A percentile compares a stretch with the other conserved stretches of the same genome.
Conservation (phyloP, 2,888 invertebrate species). For the Busseola fusca region DNA sequence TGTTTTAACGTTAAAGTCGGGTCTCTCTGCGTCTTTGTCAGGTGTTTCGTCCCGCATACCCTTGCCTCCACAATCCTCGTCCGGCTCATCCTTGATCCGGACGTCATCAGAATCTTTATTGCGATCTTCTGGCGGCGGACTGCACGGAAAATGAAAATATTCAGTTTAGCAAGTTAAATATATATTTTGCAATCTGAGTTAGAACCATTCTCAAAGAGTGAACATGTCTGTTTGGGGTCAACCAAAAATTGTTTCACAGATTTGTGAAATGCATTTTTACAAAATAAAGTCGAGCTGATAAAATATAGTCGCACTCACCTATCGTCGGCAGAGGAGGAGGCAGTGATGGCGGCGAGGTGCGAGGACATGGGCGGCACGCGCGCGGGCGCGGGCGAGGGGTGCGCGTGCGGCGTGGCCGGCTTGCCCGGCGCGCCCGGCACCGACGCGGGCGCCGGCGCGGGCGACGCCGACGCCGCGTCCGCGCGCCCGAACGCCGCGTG, state of each 20-base stretch:
- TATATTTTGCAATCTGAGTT: neutral
- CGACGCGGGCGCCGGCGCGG: slow-evolving; percentile 78
- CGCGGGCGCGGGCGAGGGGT: slow-evolving; percentile 70
- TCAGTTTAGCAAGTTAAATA: neutral
- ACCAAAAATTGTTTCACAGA: neutral
- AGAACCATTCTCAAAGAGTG: neutral
- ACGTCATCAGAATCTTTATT: slow-evolving; percentile 92
- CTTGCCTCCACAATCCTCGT: slow-evolving; percentile 89
- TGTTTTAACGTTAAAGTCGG: slow-evolving; percentile 71
- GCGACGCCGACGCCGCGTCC: slow-evolving; percentile 68
- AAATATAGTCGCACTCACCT: slow-evolving; percentile 43
- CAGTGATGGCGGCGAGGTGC: slow-evolving; percentile 76
- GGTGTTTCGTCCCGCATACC: slow-evolving; percentile 91
- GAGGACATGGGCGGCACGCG: slow-evolving; percentile 64
- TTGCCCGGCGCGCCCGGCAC: slow-evolving; percentile 74
- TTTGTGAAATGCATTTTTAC: neutral
- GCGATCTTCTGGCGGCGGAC: slow-evolving; percentile 90
- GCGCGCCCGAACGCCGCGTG: slow-evolving; percentile 71
- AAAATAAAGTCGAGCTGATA: neutral
- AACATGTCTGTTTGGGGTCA: neutral
- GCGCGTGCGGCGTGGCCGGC: slow-evolving; percentile 72
- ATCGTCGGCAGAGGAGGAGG: slow-evolving; percentile 54
- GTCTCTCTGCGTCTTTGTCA: slow-evolving; percentile 83
- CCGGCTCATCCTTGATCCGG: slow-evolving; percentile 92
- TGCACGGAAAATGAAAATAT: slow-evolving; percentile 61